Conservation (phyloP, 2,797 vertebrate species). For the Botia kubotai region DNA sequence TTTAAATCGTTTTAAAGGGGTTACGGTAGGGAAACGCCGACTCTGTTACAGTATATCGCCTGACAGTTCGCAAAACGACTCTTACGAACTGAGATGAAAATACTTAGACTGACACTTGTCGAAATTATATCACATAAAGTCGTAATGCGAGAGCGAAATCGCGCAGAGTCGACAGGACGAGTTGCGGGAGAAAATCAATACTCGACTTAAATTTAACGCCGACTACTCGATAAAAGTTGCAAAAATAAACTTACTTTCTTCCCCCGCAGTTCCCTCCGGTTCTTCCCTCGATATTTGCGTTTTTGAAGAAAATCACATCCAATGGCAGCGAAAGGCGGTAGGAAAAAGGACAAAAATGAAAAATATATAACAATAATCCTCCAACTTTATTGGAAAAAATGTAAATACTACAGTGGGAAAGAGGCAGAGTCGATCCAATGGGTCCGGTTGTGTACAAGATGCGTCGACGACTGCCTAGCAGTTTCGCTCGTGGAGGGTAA, state of each 20-base stretch:
- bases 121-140: conserved; percentile 71
- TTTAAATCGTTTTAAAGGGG: conserved; percentile 65
- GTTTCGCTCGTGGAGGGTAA: conserved; percentile 97
- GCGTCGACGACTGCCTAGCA: conserved; percentile 97
- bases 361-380: conserved; percentile 90
- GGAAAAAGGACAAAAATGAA: conserved; percentile 82
- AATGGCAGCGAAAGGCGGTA: conserved; percentile 82
- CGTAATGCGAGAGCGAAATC: conserved; percentile 85
- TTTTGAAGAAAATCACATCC: conserved; percentile 98
- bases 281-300: conserved; percentile 88
- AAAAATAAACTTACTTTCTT: conserved; percentile 98
- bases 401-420: conserved; percentile 86
- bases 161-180: conserved; percentile 91
- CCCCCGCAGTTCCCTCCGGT: conserved; percentile 92
- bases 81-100: conserved; percentile 75
- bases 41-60: conserved; percentile 59
- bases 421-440: conserved; percentile 95
- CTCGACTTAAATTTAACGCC: conserved; percentile 95
- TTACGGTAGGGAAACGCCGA: conserved; percentile 52
- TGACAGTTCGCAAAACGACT: conserved; percentile 72
- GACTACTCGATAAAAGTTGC: conserved; percentile 99
- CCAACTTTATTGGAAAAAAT: conserved; percentile 95
- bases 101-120: conserved; percentile 75
- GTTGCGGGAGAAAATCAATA: conserved; percentile 95
- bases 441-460: conserved; percentile 95